phyloP scores from a whole-genome alignment of 2,888 invertebrate species.

The Thyatira batis region DNA sequence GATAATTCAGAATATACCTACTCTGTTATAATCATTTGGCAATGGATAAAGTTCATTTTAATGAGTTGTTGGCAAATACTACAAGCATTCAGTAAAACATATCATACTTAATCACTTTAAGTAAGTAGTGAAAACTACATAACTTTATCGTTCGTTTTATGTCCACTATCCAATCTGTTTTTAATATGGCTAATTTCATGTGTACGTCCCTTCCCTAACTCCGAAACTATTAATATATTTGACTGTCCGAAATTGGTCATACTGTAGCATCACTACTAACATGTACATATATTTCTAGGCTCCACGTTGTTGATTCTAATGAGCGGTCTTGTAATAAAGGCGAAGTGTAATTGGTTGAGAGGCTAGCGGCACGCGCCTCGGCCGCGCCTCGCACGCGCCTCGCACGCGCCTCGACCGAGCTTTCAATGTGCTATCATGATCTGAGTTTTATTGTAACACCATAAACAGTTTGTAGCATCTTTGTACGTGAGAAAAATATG shows the following conservation, averaged over 20 bases:
- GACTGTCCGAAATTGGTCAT: background rate
- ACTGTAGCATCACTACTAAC: constrained; percentile 19
- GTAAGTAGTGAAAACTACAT: too few relatives aligned
- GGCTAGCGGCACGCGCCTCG: constrained; percentile 73
- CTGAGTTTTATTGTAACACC: background rate
- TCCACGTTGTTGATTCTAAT: constrained; percentile 50
- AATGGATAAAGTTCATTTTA: too few relatives aligned
- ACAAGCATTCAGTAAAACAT: too few relatives aligned
- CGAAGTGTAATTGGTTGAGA: constrained; percentile 70
- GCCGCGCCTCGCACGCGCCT: constrained; percentile 35
- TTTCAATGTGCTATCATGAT: constrained; percentile 4
- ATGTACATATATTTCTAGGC: constrained; percentile 3
- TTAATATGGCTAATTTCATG: too few relatives aligned
- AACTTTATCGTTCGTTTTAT: too few relatives aligned
- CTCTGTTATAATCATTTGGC: too few relatives aligned
- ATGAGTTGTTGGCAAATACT: too few relatives aligned
- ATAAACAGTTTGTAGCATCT: background rate
- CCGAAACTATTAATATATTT: too few relatives aligned
- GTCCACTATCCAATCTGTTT: too few relatives aligned
- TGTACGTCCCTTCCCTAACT: too few relatives aligned
- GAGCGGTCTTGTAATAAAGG: constrained; percentile 74
- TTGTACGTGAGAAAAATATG: background rate
- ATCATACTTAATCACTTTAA: too few relatives aligned
- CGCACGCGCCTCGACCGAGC: constrained; percentile 27
- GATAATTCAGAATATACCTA: too few relatives aligned